Evolutionary conservation across 1,140 invertebrate genomes (phyloP), one percentile per base, ranked within the genome.

Genomic region (Leucophenga varia): DNA sequence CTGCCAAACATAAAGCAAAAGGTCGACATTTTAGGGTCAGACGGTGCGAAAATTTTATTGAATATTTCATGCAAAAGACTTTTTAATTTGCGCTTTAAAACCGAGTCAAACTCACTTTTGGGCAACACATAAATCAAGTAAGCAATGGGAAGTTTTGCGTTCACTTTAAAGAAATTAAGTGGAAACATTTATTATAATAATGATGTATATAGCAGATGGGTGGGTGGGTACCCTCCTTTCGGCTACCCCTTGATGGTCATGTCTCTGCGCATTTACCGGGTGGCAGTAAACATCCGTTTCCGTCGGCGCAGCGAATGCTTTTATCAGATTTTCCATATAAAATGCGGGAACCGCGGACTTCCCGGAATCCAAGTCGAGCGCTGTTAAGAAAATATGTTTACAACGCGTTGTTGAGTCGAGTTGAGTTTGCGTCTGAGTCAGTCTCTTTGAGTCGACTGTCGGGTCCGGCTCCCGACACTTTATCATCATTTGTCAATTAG

Each of bases 401-500:
- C n/a, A n/a, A n/a, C n/a, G n/a, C n/a, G n/a, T n/a, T n/a, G n/a
- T n/a, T n/a, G n/a, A n/a, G n/a, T n/a, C n/a, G n/a, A n/a, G n/a
- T n/a, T n/a, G n/a, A n/a, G n/a, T n/a, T n/a, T n/a, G n/a, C n/a
- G n/a, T n/a, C n/a, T n/a, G n/a, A n/a, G n/a, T n/a, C n/a, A n/a
- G n/a, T n/a, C n/a, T n/a, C n/a, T n/a, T n/a, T n/a, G n/a, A n/a
- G n/a, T n/a, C n/a, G n/a, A n/a, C n/a, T n/a, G n/a, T n/a, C n/a
- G n/a, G n/a, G n/a, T n/a, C n/a, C n/a, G n/a, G n/a, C n/a, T n/a
- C 59, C 20, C 47, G 63, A 67, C 55, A 65, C 63, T 65, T 61
- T 67, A 67, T 65, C 61, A 65, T 67, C 61, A 65, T 65, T 65
- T 65, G 61, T 67, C 61, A 65, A 65, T 65, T 65, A 65, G 63